Evolutionary conservation across 1,140 invertebrate species (phyloP), one percentile per base, ranked within the genome.

Genomic region (Ridgeia piscesae): DNA sequence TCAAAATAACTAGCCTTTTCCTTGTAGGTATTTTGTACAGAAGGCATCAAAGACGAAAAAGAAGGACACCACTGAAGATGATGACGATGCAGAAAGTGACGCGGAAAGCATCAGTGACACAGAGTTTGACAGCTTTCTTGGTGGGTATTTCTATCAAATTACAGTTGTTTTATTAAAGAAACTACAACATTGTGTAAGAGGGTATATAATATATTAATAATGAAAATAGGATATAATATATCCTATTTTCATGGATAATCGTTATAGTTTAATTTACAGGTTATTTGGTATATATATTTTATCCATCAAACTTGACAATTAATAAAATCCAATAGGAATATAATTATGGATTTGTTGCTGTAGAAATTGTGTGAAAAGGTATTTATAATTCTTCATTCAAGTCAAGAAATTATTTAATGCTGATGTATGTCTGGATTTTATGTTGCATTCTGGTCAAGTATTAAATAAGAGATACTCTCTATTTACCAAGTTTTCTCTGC

Each of bases 101-200:
- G 96, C 97, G 50, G 98, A 98, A 31, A 77, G 58, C 58, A 77
- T 77, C 58, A 77, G 58, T 93, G 98, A 98, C 95, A 98, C 98
- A 92, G 98, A 99, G 95, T 99, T 99, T 96, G 97, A 97, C 93
- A 92, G 94, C 8, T 95, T 95, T 91, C 93, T 96, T 34, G 95
- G 95, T 94, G 94, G 94, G 93, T 94, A 92, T 91, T 77, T 77
- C 58, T 77, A 21, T 77, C 58, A 77, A 77, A 4, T 77, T 31
- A 77, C 27, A 77, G 11, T 77, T 77, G 42, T 77, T 77, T 17
- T 77, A 77, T 31, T 21, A 21, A 21, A 77, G 27, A 77, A 77
- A 21, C 11, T 21, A 77, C 58, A 77, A n/a, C n/a, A n/a, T n/a
- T n/a, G n/a, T n/a, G n/a, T n/a, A n/a, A n/a, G n/a, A n/a, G n/a